Conservation (phyloP, 2,888 invertebrate species). For the Dryomyza anilis region DNA sequence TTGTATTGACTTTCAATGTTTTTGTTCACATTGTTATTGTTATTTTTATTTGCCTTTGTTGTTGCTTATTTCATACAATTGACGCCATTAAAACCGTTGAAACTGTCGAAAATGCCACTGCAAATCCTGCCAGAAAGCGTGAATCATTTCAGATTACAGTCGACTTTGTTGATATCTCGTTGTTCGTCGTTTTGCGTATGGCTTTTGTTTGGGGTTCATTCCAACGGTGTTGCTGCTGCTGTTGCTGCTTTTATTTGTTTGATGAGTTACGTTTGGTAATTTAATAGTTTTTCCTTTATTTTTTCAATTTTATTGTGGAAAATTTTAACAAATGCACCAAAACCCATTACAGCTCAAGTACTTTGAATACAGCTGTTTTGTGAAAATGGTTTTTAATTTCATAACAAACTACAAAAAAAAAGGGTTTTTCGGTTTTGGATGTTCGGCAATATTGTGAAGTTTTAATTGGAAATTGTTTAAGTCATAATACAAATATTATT, state of each 20-base stretch:
- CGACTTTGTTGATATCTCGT: neutral
- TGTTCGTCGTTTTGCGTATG: no score
- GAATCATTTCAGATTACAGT: conserved; percentile 8
- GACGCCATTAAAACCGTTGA: conserved; percentile 9
- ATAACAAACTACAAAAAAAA: no score
- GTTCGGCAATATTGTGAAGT: no score
- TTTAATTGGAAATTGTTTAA: no score
- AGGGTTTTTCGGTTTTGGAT: no score
- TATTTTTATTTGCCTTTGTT: neutral
- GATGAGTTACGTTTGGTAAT: neutral
- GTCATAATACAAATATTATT: no score
- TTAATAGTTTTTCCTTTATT: neutral
- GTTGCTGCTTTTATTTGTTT: no score
- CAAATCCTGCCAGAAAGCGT: conserved; percentile 11
- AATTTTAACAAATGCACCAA: neutral
- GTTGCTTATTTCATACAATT: conserved; percentile 2
- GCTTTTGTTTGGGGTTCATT: no score
- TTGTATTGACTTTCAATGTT: neutral
- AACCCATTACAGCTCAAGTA: no score
- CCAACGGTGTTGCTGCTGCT: no score
- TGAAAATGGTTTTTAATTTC: no score
- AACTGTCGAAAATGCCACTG: conserved; percentile 23
- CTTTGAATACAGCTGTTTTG: no score
- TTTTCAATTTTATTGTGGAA: neutral
- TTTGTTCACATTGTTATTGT: neutral